Percentiles rank a stretch among this genome's conserved stretches.
phyloP scores from a whole-genome alignment of 2,888 invertebrate species.

The Cryptocephalus moraei region DNA sequence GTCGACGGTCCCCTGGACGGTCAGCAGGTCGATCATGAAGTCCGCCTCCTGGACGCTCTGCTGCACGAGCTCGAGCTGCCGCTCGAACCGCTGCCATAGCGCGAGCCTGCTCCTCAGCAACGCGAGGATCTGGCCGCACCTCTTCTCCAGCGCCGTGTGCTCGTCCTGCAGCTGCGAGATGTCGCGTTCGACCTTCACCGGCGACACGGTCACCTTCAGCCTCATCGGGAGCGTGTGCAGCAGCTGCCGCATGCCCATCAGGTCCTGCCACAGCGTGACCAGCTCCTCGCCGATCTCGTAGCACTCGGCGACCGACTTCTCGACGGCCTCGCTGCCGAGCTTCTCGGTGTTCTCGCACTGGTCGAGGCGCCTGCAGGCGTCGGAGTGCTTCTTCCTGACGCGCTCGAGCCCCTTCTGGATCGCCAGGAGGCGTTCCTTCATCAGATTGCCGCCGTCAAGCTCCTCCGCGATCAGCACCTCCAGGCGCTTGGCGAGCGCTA shows the following conservation, averaged over 20 bases:
- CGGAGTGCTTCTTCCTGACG: constrained; percentile 57
- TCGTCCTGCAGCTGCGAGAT: constrained; percentile 65
- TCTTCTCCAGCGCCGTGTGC: constrained; percentile 60
- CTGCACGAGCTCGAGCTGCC: constrained; percentile 67
- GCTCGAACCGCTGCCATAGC: constrained; percentile 69
- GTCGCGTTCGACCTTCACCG: constrained; percentile 56
- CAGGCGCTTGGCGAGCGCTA: constrained; percentile 59
- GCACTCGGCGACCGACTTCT: constrained; percentile 64
- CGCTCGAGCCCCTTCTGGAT: constrained; percentile 62
- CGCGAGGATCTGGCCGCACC: constrained; percentile 57
- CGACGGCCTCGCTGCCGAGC: constrained; percentile 65
- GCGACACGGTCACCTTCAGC: constrained; percentile 65
- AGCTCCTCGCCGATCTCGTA: constrained; percentile 61
- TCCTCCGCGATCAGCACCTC: constrained; percentile 68
- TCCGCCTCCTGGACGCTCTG: constrained; percentile 77
- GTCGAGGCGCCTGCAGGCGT: constrained; percentile 51
- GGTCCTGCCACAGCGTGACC: constrained; percentile 64
- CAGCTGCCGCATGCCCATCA: constrained; percentile 63
- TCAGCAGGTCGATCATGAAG: constrained; percentile 77
- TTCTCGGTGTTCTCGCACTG: constrained; percentile 65
- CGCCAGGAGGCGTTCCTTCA: constrained; percentile 65
- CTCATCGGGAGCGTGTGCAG: constrained; percentile 69
- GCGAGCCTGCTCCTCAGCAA: constrained; percentile 54
- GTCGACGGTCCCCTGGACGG: constrained; percentile 76
- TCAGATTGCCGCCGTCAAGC: constrained; percentile 59